Evolutionary conservation across 2,888 invertebrate genomes (phyloP).

Genomic region (Coenonympha glycerion): DNA sequence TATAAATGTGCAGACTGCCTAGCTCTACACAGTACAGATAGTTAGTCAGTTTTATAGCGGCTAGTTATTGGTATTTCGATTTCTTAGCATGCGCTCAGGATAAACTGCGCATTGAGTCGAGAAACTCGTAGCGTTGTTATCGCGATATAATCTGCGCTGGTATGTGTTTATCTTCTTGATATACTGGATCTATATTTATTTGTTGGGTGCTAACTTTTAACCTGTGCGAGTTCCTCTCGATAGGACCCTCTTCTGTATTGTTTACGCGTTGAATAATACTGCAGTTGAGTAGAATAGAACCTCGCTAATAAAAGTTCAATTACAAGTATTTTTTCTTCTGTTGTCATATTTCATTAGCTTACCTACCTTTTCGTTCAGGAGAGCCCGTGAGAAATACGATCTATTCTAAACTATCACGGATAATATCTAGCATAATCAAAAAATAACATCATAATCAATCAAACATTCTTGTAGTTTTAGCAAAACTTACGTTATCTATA

Average conservation of each 20-base stretch:
- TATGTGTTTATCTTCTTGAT: slow-evolving; percentile 3
- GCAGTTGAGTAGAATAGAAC: too few relatives aligned
- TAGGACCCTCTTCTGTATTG: background rate
- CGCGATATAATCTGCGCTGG: background rate
- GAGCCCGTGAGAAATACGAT: too few relatives aligned
- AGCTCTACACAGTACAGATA: slow-evolving; percentile 10
- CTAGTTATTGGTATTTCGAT: slow-evolving; percentile 14
- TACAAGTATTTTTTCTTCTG: too few relatives aligned
- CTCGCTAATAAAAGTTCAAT: too few relatives aligned
- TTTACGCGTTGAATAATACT: background rate
- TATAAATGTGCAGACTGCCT: too few relatives aligned
- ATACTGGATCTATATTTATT: background rate
- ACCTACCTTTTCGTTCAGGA: too few relatives aligned
- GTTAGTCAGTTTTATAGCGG: slow-evolving; percentile 19
- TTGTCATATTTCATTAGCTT: too few relatives aligned
- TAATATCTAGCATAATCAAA: too few relatives aligned
- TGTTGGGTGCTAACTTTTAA: background rate
- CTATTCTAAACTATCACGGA: too few relatives aligned
- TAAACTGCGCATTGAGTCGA: slow-evolving; percentile 8
- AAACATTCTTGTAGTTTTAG: too few relatives aligned
- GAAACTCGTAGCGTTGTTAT: background rate
- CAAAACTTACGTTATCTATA: too few relatives aligned
- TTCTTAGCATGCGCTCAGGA: slow-evolving; percentile 10
- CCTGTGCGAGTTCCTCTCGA: background rate
- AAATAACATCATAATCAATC: too few relatives aligned